These are phyloP conservation scores for Etheostoma spectabile DNA, from an alignment of 2,113 vertebrate species.

Conservation along the genomic window DNA sequence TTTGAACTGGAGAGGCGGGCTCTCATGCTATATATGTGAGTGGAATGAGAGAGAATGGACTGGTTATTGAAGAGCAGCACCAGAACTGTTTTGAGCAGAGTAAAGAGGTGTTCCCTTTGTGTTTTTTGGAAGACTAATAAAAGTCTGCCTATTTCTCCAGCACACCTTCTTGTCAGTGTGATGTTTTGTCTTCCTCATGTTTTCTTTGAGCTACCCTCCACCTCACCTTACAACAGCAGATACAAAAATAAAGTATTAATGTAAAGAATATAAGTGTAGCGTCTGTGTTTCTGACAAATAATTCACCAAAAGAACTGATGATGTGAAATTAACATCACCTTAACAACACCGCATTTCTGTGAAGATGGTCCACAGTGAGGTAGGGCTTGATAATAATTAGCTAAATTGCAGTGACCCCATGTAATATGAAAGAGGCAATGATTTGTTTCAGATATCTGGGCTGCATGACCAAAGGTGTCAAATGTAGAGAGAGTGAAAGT, in stretches of 20 bases:
- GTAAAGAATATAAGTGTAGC: neutral
- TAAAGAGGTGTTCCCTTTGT: neutral
- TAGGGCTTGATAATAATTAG: neutral
- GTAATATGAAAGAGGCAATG: neutral
- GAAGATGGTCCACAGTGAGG: neutral
- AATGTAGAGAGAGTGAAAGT: neutral
- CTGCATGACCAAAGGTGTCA: neutral
- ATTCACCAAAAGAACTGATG: neutral
- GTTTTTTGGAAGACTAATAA: neutral
- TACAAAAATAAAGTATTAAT: neutral
- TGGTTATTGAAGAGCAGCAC: neutral
- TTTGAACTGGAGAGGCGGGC: neutral
- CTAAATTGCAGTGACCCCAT: neutral
- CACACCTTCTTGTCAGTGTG: neutral
- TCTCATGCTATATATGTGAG: neutral
- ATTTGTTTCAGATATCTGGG: neutral
- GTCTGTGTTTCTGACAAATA: neutral
- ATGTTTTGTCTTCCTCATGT: neutral
- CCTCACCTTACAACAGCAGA: neutral
- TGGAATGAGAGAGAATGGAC: neutral
- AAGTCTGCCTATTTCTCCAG: neutral
- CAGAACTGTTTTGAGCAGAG: neutral
- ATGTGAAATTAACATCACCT: neutral
- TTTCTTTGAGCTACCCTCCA: neutral
- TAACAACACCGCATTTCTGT: neutral